Base-by-base conservation (phyloP, 2,888 invertebrate species). In the Drosophila lutescens region DNA sequence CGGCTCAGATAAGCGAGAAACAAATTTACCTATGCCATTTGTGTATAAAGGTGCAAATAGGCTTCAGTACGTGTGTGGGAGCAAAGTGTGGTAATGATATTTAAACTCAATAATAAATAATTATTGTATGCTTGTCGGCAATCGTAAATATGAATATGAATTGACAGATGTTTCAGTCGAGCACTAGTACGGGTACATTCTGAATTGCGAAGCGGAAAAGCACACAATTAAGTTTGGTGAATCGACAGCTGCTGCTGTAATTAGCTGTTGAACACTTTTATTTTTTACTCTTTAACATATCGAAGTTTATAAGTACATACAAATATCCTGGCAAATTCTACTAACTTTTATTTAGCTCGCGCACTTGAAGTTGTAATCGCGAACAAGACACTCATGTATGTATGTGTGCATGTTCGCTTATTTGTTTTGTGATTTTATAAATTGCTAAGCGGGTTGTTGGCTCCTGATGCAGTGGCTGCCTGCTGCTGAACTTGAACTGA, bases 401-500 rank as follows among this genome's bases (percentile, higher is more conserved):
- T 17, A 26, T 46, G 44, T 46, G 15, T 30, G 15, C 15, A 12
- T 47, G 32, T 17, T 58, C 44, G n/a, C 40, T 53, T 12, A n/a
- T n/a, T 23, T 41, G 34, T 40, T 51, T 49, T 72, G 15, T 17
- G 49, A 13, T 17, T 54, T 54, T 41, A 40, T 53, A 56, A 74
- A 57, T 53, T 49, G 58, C 44, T 50, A 47, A 58, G 47, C 58
- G 68, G 80, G 67, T 79, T 77, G 56, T 77, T 79, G 76, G 59
- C 78, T 80, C 49, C 72, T 47, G 74, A 46, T 73, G 65, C 63
- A 40, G 55, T 26, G 61, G 30, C 61, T 60, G 70, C 38, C 58
- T 63, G 70, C 38, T 26, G 57, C 58, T 77, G 74, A 82, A 81
- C 77, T 78, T 87, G 77, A 79, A 77, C 57, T 61, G 69, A 38